These are phyloP conservation scores for Parapsyche elsis DNA, from an alignment of 1,140 invertebrate genomes.

Conservation along the genomic window DNA sequence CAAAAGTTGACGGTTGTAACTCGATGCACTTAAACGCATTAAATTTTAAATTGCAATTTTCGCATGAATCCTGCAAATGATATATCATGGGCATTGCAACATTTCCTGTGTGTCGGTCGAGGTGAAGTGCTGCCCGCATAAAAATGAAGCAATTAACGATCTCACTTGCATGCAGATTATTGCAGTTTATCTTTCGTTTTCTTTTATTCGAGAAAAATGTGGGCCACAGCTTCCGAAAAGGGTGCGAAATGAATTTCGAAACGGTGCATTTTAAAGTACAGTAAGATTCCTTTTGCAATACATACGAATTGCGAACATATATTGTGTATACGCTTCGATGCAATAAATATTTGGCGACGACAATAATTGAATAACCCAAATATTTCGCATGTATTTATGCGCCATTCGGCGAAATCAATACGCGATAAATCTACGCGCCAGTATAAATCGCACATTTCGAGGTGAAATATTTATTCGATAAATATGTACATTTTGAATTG, in stretches of 20 bases:
- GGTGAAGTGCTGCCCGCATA: not conserved
- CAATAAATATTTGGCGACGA: no score
- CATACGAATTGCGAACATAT: no score
- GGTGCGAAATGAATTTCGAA: no score
- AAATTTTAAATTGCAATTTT: conserved; percentile 4
- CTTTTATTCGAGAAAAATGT: not conserved
- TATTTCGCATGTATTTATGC: not conserved
- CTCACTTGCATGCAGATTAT: not conserved
- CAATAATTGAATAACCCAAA: not conserved
- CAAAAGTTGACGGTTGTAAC: no score
- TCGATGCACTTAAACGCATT: no score
- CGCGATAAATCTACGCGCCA: not conserved
- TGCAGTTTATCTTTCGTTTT: not conserved
- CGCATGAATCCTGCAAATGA: not conserved
- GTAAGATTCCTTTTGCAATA: no score
- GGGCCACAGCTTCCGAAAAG: conserved; percentile 3
- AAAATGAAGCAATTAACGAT: conserved; percentile 15
- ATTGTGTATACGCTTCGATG: no score
- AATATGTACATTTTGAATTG: conserved; percentile 14
- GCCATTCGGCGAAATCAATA: not conserved
- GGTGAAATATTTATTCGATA: not conserved
- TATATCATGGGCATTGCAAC: not conserved
- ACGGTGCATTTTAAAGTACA: not conserved
- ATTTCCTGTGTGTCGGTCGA: not conserved
- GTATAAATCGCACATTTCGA: not conserved